A percentile compares a stretch with the other conserved stretches of the same genome.
phyloP scores from a whole-genome alignment of 2,888 invertebrate genomes.

The Pandemis heparana region DNA sequence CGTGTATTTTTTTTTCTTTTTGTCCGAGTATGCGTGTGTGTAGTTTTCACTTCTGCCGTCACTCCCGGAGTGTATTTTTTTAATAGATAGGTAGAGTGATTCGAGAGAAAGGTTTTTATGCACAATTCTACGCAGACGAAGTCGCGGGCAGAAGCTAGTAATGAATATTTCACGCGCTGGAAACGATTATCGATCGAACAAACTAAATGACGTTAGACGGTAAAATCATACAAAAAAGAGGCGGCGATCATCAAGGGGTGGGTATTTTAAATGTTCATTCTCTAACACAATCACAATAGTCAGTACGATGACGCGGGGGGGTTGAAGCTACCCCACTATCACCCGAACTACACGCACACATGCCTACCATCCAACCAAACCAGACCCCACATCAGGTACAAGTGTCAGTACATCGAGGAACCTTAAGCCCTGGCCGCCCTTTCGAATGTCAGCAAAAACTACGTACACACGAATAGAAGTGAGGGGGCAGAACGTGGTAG shows the following conservation, averaged over 20 bases:
- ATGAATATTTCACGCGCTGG: neutral
- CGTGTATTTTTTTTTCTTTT: too few relatives aligned
- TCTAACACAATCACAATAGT: slow-evolving; percentile 82
- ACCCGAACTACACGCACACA: slow-evolving; percentile 75
- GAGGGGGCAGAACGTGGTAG: slow-evolving; percentile 65
- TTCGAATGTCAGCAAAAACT: slow-evolving; percentile 67
- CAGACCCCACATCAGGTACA: slow-evolving; percentile 54
- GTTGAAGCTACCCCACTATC: slow-evolving; percentile 72
- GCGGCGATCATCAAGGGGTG: slow-evolving; percentile 81
- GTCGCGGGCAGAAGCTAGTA: too few relatives aligned
- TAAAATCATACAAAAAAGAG: slow-evolving; percentile 62
- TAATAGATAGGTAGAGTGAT: too few relatives aligned
- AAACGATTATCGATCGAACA: neutral
- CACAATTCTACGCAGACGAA: too few relatives aligned
- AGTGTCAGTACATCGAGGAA: neutral
- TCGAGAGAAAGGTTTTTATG: too few relatives aligned
- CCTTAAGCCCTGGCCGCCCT: slow-evolving; percentile 6
- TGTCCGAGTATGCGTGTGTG: too few relatives aligned
- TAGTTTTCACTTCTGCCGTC: too few relatives aligned
- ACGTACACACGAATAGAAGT: slow-evolving; percentile 59
- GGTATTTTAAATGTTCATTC: slow-evolving; percentile 83
- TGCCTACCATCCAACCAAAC: slow-evolving; percentile 50
- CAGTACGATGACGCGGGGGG: slow-evolving; percentile 80
- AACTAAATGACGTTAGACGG: slow-evolving; percentile 30
- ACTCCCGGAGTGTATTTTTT: too few relatives aligned